Conservation (phyloP, 2,888 invertebrate species). For the Ennomos quercinarius region DNA sequence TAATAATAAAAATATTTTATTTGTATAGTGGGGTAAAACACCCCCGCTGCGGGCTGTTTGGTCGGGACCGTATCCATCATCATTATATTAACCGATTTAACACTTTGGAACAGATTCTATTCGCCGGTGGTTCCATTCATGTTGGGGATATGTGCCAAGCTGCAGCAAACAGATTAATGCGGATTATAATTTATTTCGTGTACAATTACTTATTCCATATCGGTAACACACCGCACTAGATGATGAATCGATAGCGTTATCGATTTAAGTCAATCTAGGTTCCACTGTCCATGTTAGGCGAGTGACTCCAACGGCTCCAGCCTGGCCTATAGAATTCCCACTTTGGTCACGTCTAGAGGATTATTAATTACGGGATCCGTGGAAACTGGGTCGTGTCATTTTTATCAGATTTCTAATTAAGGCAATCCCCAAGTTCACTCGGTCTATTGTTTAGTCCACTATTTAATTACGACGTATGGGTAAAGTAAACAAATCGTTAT, state of each 20-base stretch:
- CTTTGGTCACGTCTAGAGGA: constrained; percentile 65
- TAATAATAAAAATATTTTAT: constrained; percentile 85
- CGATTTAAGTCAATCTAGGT: constrained; percentile 60
- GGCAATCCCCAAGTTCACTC: constrained; percentile 50
- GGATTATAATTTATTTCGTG: constrained; percentile 46
- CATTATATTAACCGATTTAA: constrained; percentile 86
- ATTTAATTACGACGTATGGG: constrained; percentile 56
- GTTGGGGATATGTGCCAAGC: constrained; percentile 49
- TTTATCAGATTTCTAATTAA: constrained; percentile 61
- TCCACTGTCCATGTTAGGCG: constrained; percentile 61
- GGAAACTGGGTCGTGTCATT: constrained; percentile 63
- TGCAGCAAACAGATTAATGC: constrained; percentile 38
- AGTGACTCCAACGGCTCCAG: constrained; percentile 59
- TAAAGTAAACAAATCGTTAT: constrained; percentile 55
- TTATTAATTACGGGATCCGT: constrained; percentile 67
- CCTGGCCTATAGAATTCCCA: constrained; percentile 61
- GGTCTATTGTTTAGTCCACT: constrained; percentile 42
- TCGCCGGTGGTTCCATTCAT: constrained; percentile 64
- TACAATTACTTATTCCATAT: constrained; percentile 47
- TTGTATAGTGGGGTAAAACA: constrained; percentile 84
- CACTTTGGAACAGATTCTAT: constrained; percentile 83
- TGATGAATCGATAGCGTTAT: constrained; percentile 55
- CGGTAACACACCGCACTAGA: constrained; percentile 33
- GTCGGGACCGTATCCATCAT: constrained; percentile 82
- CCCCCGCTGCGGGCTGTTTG: constrained; percentile 85